Evolutionary conservation across 2,113 vertebrate genomes (phyloP).

Genomic region (Oncorhynchus clarkii): DNA sequence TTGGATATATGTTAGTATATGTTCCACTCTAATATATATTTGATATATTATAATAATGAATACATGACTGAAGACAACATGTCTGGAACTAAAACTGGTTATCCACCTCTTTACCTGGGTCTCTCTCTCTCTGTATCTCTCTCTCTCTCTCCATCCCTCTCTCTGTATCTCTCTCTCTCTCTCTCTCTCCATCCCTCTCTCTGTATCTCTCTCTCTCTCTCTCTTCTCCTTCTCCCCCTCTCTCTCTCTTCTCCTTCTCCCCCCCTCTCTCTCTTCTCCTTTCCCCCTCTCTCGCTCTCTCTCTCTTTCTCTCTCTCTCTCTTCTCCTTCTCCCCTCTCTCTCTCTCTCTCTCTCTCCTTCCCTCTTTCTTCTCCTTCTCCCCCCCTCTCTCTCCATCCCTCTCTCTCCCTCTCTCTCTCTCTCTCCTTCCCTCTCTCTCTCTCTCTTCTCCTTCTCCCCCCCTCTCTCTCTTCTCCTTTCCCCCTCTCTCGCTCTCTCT

Average conservation of each 20-base stretch:
- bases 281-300: no score
- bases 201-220: neutral
- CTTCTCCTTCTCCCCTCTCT: neutral
- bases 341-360: neutral
- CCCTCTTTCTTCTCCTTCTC: neutral
- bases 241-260: neutral
- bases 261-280: neutral
- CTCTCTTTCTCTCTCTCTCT: neutral
- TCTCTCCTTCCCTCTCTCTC: no score
- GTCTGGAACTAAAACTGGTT: no score
- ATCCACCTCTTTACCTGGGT: neutral
- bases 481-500: no score
- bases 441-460: neutral
- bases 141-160: neutral
- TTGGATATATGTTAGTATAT: no score
- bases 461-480: no score
- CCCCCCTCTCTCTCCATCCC: neutral
- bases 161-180: neutral
- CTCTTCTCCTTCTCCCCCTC: no score
- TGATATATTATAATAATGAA: no score
- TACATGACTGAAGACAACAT: no score
- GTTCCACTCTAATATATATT: no score
- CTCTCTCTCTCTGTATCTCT: neutral
- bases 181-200: neutral
- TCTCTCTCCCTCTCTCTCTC: neutral